Evolutionary conservation across 2,113 vertebrate species (phyloP).

Genomic region (Aviceda subcristata): DNA sequence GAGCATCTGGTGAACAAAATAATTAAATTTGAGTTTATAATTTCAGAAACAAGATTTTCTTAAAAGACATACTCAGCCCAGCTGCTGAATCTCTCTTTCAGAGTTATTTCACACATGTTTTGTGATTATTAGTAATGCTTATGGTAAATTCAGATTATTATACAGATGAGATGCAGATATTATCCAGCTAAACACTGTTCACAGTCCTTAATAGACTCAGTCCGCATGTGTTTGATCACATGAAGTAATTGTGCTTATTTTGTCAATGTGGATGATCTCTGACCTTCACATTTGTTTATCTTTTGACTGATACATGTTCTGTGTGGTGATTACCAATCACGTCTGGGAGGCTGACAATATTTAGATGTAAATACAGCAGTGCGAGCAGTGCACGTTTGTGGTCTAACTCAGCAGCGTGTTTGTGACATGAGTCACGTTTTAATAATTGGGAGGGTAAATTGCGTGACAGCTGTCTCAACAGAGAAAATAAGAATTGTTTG

Average conservation of each 20-base stretch:
- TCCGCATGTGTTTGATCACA: not conserved
- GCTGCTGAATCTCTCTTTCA: not conserved
- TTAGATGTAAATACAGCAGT: conserved; percentile 29
- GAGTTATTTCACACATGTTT: not conserved
- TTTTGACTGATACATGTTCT: not conserved
- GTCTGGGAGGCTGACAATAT: conserved; percentile 4
- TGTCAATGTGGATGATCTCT: not conserved
- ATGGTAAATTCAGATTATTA: not conserved
- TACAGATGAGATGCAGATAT: not conserved
- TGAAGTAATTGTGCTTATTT: not conserved
- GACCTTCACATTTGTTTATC: conserved; percentile 1
- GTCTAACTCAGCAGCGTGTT: conserved; percentile 42
- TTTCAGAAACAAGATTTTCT: conserved; percentile 31
- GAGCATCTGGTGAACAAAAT: conserved; percentile 51
- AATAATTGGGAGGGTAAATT: conserved; percentile 44
- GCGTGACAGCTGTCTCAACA: not conserved
- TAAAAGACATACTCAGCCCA: not conserved
- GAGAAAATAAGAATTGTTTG: conserved; percentile 21
- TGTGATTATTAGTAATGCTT: not conserved
- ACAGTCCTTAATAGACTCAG: not conserved
- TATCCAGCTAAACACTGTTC: not conserved
- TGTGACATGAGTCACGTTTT: conserved; percentile 35
- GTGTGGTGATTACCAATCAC: not conserved
- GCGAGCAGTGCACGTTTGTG: conserved; percentile 39
- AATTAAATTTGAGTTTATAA: not conserved